Base-by-base conservation (phyloP, 2,113 vertebrate genomes). In the Stigmatopora argus region DNA sequence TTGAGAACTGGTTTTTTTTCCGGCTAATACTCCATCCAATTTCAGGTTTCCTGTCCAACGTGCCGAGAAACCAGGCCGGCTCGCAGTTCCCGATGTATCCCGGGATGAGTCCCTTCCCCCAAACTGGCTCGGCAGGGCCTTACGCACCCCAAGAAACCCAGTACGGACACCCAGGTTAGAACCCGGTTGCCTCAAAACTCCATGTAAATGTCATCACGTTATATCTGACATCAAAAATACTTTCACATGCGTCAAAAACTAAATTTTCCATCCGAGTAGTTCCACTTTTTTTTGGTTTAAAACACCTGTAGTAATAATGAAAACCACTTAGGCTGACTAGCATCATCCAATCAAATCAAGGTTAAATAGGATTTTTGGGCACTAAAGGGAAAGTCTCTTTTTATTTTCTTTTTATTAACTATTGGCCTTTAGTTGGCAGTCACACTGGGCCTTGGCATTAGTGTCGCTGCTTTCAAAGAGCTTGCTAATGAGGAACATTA, bases 81-180 rank as follows among this genome's bases (percentile, higher is more conserved):
- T 91, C 94, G 71, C 95, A 96, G 65, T 97, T 97, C 82, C 91
- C 95, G 60, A 82, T 96, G 86, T 96, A 97, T 81, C 88, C 93
- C 68, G 93, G 93, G 64, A 93, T 95, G 66, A 72, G 92, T 75
- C 84, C 91, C 73, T 98, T 95, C 87, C 90, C 93, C 79, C 96
- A 97, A 85, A 91, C 89, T 74, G 92, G 92, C 82, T 91, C 93
- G 49, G 83, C 93, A 55, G 91, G 93, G 81, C 86, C 92, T 72
- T 98, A 96, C 3, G 95, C 94, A 80, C 88, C 94, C 65, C 95
- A 96, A 80, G 93, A 94, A 85, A 90, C 91, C 78, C 95, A 95
- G 70, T 98, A 95, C 74, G 95, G 93, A 87, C 93, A 93, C 77
- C 95, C 95, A 95, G 95, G 96, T 96, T 14, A 61, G 59, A 61